These are phyloP conservation scores for Brachionus sp. DNA, from an alignment of 1,140 invertebrate species.

Conservation along the genomic window DNA sequence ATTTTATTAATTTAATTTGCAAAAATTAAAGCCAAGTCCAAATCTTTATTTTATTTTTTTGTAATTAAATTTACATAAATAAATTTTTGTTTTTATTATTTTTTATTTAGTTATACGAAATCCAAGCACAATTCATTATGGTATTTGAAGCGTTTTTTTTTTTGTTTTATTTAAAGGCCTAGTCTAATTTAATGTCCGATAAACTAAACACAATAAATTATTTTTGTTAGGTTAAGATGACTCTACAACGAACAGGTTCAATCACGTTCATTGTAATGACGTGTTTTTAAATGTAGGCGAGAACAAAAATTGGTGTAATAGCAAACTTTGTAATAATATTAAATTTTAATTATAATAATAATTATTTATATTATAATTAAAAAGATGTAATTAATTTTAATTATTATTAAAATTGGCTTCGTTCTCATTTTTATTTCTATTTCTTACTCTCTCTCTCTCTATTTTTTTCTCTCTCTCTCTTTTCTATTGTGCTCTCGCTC, in stretches of 20 bases:
- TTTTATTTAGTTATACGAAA: background rate
- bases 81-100: too few relatives aligned
- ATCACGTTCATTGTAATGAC: too few relatives aligned
- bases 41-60: background rate
- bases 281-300: background rate
- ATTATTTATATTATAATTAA: background rate
- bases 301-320: background rate
- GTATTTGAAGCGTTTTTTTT: background rate
- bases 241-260: too few relatives aligned
- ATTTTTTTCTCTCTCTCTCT: background rate
- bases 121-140: background rate
- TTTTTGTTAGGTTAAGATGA: background rate
- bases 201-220: background rate
- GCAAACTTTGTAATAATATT: background rate
- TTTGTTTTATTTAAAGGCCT: background rate
- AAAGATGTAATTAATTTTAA: conserved; percentile 37
- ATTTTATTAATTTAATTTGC: background rate
- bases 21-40: background rate
- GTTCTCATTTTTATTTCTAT: conserved; percentile 10
- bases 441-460: background rate
- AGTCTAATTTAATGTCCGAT: background rate
- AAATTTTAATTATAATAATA: conserved; percentile 1
- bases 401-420: conserved; percentile 16
- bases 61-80: background rate
- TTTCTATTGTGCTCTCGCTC: background rate